phyloP scores from a whole-genome alignment of 35 echinoderm and acorn worm genomes.

The Heliocidaris erythrogramma region DNA sequence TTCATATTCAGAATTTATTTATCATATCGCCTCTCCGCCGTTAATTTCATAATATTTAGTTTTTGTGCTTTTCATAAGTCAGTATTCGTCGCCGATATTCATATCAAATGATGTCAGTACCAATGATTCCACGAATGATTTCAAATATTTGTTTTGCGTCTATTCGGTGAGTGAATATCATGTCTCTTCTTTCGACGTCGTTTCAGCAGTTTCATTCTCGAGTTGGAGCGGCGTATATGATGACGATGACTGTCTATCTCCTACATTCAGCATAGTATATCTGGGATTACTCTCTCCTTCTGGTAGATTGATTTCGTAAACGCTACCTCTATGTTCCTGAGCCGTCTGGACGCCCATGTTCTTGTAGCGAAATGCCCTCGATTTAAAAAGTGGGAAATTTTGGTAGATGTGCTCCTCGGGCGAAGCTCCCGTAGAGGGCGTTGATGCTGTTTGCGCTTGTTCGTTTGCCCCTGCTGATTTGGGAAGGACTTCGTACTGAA shows the following conservation, averaged over 20 bases:
- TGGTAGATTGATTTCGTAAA: neutral
- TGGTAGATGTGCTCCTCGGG: conserved; percentile 20
- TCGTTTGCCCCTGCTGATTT: neutral
- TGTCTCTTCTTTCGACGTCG: neutral
- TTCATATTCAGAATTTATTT: too few species aligned
- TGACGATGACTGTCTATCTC: neutral
- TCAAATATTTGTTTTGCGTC: too few species aligned
- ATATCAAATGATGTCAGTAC: too few species aligned
- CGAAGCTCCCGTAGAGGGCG: neutral
- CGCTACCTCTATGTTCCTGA: neutral
- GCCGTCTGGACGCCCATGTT: neutral
- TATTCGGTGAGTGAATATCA: neutral
- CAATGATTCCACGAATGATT: too few species aligned
- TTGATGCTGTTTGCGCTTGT: neutral
- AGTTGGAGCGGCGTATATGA: neutral
- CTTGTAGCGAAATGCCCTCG: neutral
- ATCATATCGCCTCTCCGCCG: too few species aligned
- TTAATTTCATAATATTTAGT: too few species aligned
- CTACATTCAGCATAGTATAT: conserved; percentile 17
- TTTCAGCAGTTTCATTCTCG: neutral
- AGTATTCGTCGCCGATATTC: too few species aligned
- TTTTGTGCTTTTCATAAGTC: too few species aligned
- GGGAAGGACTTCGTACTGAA: conserved; percentile 14
- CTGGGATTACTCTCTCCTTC: neutral
- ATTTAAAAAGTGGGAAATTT: neutral